Percentiles rank a stretch among this genome's conserved stretches.
These are phyloP conservation scores for Atherinomorus stipes DNA, from an alignment of 2,113 vertebrate genomes.

Conservation along the genomic window DNA sequence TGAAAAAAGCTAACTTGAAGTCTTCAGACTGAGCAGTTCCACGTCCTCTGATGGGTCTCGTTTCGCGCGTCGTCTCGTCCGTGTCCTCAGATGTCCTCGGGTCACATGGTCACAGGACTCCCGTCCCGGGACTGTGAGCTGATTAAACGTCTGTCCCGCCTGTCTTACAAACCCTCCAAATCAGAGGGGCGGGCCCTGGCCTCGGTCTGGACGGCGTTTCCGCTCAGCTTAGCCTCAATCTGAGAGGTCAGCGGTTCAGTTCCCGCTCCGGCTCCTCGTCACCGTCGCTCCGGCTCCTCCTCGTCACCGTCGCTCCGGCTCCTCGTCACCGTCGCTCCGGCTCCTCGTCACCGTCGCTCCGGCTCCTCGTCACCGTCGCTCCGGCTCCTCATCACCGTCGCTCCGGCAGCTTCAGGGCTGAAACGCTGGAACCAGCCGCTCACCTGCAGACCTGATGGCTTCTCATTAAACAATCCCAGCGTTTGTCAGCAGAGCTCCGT, in stretches of 20 bases:
- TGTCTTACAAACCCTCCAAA: background rate
- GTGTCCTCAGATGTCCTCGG: no score
- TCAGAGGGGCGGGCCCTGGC: background rate
- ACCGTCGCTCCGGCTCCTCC: slow-evolving; percentile 19
- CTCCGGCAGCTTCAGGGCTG: slow-evolving; percentile 11
- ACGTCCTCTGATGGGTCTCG: no score
- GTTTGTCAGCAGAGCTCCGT: slow-evolving; percentile 2
- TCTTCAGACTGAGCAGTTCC: no score
- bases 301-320: slow-evolving; percentile 19
- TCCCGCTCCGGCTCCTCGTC: slow-evolving; percentile 53
- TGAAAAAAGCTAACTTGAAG: no score
- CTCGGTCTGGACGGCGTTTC: slow-evolving; percentile 1
- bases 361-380: slow-evolving; percentile 19
- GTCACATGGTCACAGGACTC: background rate
- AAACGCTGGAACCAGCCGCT: slow-evolving; percentile 10
- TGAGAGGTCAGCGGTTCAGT: slow-evolving; percentile 50
- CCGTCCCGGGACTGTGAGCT: background rate
- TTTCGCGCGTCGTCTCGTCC: background rate
- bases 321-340: slow-evolving; percentile 9
- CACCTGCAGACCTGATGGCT: slow-evolving; percentile 40
- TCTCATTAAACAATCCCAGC: slow-evolving; percentile 8
- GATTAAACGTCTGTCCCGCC: background rate
- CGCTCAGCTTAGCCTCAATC: background rate
- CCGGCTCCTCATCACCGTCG: slow-evolving; percentile 24
- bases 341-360: slow-evolving; percentile 22